Evolutionary conservation across 2,797 vertebrate genomes (phyloP), one percentile per base, ranked within the genome.

Genomic region (Dendrocincla tyrannina): DNA sequence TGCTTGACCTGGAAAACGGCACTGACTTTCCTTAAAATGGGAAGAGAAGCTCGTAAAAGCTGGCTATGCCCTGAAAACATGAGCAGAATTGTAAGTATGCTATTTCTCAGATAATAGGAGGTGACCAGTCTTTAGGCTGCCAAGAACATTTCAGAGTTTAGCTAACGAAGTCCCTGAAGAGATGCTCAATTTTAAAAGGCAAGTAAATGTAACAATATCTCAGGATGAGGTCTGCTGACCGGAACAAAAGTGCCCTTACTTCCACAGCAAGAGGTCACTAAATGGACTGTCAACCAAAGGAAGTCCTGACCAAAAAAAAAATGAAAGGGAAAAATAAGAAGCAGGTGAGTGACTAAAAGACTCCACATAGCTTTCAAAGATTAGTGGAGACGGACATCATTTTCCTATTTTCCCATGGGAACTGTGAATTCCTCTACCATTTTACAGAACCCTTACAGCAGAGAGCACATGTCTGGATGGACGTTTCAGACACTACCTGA

Each of bases 211-310:
- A 94, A 86, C 58, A 80, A 0, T 56, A 93, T 63, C 79, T 80
- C 70, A 73, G 50, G 69, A 66, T 2, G 4, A 83, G 50, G 33
- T 85, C 73, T 85, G 37, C 88, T 94, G 70, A 92, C 92, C 91
- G 78, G 89, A 95, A 94, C 64, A 88, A 35, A 97, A 86, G 70
- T 60, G 77, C 58, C 85, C 47, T 92, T 82, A 63, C 37, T 78
- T 88, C 86, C 74, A 80, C 68, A 92, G 84, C 3, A 1, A 95
- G 67, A 89, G 68, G 72, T 72, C 49, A 79, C 88, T 93, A 96
- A 96, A 92, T 85, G 82, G 82, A 81, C 7, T 68, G 73, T 64
- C 91, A 92, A 94, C 39, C 2, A 8, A 89, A 95, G 58, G 76
- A 91, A 95, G 35, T 11, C 16, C 14, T 39, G 39, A 52, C 12